phyloP scores from a whole-genome alignment of 2,113 vertebrate species.

The Callospermophilus lateralis region DNA sequence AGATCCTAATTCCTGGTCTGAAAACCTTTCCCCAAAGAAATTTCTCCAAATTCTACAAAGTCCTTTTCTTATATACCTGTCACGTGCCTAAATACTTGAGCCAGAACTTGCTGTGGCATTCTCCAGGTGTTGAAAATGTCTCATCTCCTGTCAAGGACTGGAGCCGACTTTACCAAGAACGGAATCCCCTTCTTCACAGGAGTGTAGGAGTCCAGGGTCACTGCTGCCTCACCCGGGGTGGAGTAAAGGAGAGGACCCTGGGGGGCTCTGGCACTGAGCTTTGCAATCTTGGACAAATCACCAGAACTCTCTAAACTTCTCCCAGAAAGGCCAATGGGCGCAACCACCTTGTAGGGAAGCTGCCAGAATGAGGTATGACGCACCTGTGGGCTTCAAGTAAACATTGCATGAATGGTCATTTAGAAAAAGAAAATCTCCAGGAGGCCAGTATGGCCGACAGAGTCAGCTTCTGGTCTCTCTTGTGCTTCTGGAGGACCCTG shows the following conservation, averaged over 20 bases:
- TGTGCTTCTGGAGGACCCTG: neutral
- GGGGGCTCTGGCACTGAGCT: neutral
- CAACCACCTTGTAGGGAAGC: neutral
- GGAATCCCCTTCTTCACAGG: neutral
- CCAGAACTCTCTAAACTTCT: neutral
- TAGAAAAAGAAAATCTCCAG: neutral
- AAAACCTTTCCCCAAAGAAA: slow-evolving; percentile 43
- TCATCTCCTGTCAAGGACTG: neutral
- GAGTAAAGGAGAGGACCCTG: neutral
- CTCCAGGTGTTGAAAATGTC: neutral
- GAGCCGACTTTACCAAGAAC: neutral
- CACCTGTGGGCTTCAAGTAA: neutral
- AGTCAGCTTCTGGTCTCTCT: neutral
- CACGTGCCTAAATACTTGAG: neutral
- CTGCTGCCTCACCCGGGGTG: neutral
- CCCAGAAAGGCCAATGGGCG: neutral
- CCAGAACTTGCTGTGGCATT: neutral
- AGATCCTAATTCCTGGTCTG: neutral
- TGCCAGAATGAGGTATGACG: slow-evolving; percentile 4
- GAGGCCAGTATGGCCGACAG: slow-evolving; percentile 11
- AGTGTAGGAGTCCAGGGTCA: neutral
- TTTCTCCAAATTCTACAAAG: neutral
- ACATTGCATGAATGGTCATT: neutral
- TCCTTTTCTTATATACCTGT: neutral
- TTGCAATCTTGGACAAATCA: neutral